Conservation (phyloP, 2,113 vertebrate genomes). For the Pongo abelii region DNA sequence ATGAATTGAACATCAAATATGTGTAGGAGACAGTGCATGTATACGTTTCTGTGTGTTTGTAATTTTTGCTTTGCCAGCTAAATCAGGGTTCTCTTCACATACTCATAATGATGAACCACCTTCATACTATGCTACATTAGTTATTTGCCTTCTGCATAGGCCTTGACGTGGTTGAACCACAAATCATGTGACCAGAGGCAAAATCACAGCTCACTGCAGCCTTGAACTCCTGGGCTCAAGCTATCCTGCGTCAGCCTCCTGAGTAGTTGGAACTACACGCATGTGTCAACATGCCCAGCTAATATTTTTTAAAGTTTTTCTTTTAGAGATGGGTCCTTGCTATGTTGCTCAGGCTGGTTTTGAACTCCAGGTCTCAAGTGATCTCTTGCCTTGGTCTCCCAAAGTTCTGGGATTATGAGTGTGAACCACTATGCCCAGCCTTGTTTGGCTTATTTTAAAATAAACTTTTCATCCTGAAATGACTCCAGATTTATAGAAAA, state of each 20-base stretch:
- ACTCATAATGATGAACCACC: background rate
- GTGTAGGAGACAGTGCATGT: background rate
- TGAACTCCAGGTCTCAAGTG: no score
- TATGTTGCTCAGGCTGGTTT: no score
- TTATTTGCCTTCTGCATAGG: background rate
- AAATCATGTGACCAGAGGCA: background rate
- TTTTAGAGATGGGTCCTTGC: no score
- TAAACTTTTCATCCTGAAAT: conserved; percentile 6
- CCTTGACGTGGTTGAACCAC: background rate
- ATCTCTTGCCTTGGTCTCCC: no score
- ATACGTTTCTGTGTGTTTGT: background rate
- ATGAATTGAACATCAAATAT: conserved; percentile 15
- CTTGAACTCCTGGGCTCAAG: no score
- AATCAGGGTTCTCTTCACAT: background rate
- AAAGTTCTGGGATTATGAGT: background rate
- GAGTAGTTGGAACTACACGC: no score
- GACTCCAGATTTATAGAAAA: background rate
- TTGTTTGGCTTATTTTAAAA: background rate
- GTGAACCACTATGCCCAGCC: background rate
- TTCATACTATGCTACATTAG: background rate
- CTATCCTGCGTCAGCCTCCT: no score
- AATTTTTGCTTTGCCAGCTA: conserved; percentile 5
- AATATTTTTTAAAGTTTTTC: no score
- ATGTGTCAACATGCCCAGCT: no score
- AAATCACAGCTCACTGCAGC: no score